Conservation (phyloP, 2,888 invertebrate genomes). For the Ochropleura leucogaster region DNA sequence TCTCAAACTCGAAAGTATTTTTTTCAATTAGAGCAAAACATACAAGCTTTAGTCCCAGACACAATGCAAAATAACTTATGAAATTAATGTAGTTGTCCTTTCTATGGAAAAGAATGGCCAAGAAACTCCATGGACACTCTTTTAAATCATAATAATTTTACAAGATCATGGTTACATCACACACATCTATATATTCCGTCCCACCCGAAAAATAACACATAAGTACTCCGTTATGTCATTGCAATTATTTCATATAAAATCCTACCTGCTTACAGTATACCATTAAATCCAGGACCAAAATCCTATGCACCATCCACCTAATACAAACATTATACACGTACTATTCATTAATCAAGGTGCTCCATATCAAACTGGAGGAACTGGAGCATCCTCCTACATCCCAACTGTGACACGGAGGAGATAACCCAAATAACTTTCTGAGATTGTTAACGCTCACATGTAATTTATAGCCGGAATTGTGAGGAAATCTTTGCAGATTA, state of each 20-base stretch:
- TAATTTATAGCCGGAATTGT: conserved; percentile 58
- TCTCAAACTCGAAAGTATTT: no score
- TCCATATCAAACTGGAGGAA: conserved; percentile 55
- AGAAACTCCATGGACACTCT: no score
- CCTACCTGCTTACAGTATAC: neutral
- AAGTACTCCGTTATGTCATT: neutral
- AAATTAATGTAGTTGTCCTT: no score
- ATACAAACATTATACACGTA: conserved; percentile 33
- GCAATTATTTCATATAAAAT: neutral
- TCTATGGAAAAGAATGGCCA: no score
- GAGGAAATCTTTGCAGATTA: conserved; percentile 46
- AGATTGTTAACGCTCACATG: conserved; percentile 55
- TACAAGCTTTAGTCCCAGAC: no score
- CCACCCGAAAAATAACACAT: neutral
- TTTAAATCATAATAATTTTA: no score
- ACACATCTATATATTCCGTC: no score
- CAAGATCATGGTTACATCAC: no score
- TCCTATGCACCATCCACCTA: conserved; percentile 34
- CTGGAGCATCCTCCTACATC: conserved; percentile 53
- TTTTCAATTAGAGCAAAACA: no score
- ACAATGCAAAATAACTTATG: no score
- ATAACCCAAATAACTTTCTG: conserved; percentile 81
- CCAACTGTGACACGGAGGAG: conserved; percentile 64
- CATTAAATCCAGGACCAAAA: conserved; percentile 4
- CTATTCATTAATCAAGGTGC: conserved; percentile 51